Percentiles rank a stretch among this genome's conserved stretches.
These are phyloP conservation scores for Takifugu bimaculatus DNA, from an alignment of 2,113 vertebrate genomes.

Conservation along the genomic window DNA sequence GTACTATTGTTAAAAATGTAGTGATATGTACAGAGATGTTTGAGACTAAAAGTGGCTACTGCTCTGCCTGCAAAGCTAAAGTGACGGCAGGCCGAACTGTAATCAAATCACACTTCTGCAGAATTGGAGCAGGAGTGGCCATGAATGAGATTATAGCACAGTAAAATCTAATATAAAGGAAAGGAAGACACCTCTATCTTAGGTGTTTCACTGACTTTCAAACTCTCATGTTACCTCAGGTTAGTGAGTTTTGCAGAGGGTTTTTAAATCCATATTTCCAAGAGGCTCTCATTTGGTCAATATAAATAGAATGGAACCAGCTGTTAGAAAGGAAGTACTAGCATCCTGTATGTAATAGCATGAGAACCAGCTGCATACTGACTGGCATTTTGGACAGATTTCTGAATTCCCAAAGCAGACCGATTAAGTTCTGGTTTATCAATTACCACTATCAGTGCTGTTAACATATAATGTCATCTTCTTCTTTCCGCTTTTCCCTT, in stretches of 20 bases:
- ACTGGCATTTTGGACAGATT: not conserved
- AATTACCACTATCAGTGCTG: no score
- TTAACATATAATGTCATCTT: no score
- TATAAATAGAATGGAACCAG: slow-evolving; percentile 23
- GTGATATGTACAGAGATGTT: not conserved
- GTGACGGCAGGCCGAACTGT: slow-evolving; percentile 6
- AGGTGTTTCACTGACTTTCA: slow-evolving; percentile 61
- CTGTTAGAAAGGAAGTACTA: slow-evolving; percentile 43
- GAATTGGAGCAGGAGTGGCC: slow-evolving; percentile 58
- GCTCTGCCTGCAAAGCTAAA: slow-evolving; percentile 12
- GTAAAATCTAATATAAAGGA: slow-evolving; percentile 67
- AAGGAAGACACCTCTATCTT: slow-evolving; percentile 68
- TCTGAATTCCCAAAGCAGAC: no score
- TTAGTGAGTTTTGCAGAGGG: slow-evolving; percentile 62
- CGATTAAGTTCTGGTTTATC: no score
- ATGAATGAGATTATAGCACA: slow-evolving; percentile 64
- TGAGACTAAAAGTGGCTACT: not conserved
- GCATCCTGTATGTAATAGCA: slow-evolving; percentile 34
- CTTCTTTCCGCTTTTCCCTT: no score
- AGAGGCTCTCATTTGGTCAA: slow-evolving; percentile 33
- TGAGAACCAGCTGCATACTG: slow-evolving; percentile 17
- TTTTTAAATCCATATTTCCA: slow-evolving; percentile 30
- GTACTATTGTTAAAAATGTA: not conserved
- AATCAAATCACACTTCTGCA: slow-evolving; percentile 57
- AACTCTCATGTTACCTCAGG: slow-evolving; percentile 66